Evolutionary conservation across 2,797 vertebrate species (phyloP).

Genomic region (Hylomyscus alleni): DNA sequence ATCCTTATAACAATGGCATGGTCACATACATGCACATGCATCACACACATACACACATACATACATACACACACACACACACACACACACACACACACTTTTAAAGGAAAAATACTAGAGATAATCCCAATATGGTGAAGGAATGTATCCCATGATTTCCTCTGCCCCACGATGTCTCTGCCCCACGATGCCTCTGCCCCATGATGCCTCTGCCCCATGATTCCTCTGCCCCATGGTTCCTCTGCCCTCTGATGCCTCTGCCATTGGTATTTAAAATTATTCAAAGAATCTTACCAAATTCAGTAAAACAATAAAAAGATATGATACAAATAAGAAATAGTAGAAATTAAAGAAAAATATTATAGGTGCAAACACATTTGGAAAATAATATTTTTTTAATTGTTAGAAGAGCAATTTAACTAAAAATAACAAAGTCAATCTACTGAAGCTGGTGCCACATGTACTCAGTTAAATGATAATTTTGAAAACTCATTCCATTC

Average conservation of each 20-base stretch:
- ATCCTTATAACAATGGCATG: background rate
- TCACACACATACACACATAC: background rate
- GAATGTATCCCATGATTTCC: background rate
- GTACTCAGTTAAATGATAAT: slow-evolving; percentile 5
- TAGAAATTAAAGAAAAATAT: slow-evolving; percentile 30
- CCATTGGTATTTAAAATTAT: background rate
- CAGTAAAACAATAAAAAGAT: slow-evolving; percentile 9
- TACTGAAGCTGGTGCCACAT: background rate
- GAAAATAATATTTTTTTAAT: slow-evolving; percentile 10
- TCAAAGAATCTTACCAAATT: slow-evolving; percentile 7
- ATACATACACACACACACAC: background rate
- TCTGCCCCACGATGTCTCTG: rapidly evolving
- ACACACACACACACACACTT: background rate
- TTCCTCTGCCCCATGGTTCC: too few relatives aligned
- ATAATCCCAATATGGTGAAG: background rate
- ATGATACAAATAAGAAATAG: background rate
- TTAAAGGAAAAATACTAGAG: slow-evolving; percentile 12
- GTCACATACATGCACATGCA: background rate
- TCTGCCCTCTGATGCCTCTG: background rate
- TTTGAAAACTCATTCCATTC: background rate
- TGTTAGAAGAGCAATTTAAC: background rate
- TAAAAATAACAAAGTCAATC: background rate
- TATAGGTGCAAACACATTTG: background rate
- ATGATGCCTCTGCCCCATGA: too few relatives aligned
- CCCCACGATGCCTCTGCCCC: background rate